Percentiles rank a stretch among this genome's conserved stretches.
Conservation (phyloP, 2,113 vertebrate genomes). For the Myanophis thanlyinensis region DNA sequence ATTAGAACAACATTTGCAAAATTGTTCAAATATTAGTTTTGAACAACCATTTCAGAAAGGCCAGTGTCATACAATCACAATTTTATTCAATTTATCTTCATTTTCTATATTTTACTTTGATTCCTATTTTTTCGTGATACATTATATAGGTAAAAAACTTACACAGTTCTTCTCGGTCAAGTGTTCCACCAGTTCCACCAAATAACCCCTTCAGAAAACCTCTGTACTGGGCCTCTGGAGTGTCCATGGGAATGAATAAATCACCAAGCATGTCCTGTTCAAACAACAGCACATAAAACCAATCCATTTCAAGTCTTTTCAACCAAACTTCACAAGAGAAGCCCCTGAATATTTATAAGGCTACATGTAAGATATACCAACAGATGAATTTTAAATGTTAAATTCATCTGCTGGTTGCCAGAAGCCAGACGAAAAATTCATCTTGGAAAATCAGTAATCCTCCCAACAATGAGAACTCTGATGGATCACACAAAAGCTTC, state of each 20-base stretch:
- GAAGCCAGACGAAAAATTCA: not conserved
- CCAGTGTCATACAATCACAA: not conserved
- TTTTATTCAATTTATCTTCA: not conserved
- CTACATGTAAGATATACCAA: not conserved
- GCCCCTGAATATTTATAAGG: not conserved
- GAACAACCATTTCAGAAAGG: not conserved
- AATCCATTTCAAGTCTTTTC: not conserved
- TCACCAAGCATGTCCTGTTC: constrained; percentile 95
- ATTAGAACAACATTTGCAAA: not conserved
- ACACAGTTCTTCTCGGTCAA: constrained; percentile 98
- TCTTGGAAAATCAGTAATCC: not conserved
- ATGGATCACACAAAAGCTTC: not conserved
- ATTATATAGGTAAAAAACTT: constrained; percentile 60
- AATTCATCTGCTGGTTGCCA: not conserved
- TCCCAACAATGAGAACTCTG: not conserved
- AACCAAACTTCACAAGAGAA: not conserved
- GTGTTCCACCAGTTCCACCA: constrained; percentile 89
- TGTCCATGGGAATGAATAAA: constrained; percentile 93
- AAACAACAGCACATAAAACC: constrained; percentile 38
- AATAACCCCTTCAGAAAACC: constrained; percentile 98
- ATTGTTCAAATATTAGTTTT: not conserved
- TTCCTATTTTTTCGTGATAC: not conserved
- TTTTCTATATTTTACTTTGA: not conserved
- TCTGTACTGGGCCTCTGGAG: constrained; percentile 95
- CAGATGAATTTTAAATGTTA: not conserved